Conservation (phyloP, 2,797 vertebrate genomes). For the Melanotaenia trifasciata region DNA sequence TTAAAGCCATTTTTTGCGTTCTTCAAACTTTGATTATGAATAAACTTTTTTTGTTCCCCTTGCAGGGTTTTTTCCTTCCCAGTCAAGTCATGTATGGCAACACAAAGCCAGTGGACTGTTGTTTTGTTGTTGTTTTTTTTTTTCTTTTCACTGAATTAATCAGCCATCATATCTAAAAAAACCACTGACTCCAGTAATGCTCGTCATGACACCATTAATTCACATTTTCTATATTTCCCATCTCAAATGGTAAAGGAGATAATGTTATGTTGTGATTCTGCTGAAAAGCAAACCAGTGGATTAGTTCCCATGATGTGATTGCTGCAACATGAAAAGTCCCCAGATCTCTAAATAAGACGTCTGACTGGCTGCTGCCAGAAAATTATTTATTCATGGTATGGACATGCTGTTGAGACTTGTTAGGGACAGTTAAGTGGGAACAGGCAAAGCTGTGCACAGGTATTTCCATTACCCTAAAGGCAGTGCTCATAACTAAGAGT, state of each 20-base stretch:
- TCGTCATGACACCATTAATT: not conserved
- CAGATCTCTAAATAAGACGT: slow-evolving; percentile 28
- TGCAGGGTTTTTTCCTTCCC: not conserved
- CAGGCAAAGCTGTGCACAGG: slow-evolving; percentile 72
- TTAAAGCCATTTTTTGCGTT: not conserved
- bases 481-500: slow-evolving; percentile 69
- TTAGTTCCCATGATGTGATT: not conserved
- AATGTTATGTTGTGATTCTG: not conserved
- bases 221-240: not conserved
- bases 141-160: not conserved
- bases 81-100: not conserved
- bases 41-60: not conserved
- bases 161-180: not conserved
- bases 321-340: slow-evolving; percentile 21
- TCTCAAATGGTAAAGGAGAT: not conserved
- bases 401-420: slow-evolving; percentile 79
- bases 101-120: not conserved
- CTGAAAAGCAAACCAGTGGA: slow-evolving; percentile 4
- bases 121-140: too few species aligned
- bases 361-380: slow-evolving; percentile 35
- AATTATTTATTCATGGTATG: slow-evolving; percentile 69
- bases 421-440: slow-evolving; percentile 53
- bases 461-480: slow-evolving; percentile 70
- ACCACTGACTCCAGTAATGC: not conserved
- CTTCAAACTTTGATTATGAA: not conserved